Evolutionary conservation across 2,888 invertebrate genomes (phyloP).

Genomic region (Melanchra persicariae): DNA sequence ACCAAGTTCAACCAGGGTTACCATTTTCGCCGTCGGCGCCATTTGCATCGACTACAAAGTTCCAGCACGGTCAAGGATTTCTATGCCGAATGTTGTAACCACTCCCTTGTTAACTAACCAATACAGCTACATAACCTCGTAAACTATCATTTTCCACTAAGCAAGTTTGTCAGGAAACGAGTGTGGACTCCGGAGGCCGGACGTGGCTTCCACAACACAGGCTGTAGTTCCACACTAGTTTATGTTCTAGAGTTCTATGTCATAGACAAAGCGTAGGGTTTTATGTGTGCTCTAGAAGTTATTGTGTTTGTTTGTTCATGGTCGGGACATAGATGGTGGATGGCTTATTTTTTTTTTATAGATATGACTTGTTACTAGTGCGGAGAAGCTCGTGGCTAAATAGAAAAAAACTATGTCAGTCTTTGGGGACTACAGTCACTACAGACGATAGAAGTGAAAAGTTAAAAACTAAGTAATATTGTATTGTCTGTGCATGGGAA

Average conservation of each 20-base stretch:
- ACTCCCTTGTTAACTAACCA: background rate
- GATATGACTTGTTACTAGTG: background rate
- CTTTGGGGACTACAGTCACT: too few relatives aligned
- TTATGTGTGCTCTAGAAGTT: slow-evolving; percentile 37
- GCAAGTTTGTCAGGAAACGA: slow-evolving; percentile 41
- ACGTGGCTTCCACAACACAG: slow-evolving; percentile 31
- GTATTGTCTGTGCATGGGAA: too few relatives aligned
- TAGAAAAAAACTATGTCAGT: too few relatives aligned
- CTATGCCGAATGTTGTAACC: background rate
- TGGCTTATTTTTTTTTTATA: background rate
- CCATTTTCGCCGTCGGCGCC: too few relatives aligned
- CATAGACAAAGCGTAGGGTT: slow-evolving; percentile 41
- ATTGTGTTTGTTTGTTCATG: slow-evolving; percentile 32
- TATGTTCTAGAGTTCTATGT: slow-evolving; percentile 16
- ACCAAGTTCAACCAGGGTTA: too few relatives aligned
- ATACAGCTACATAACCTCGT: background rate
- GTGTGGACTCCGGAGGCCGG: slow-evolving; percentile 40
- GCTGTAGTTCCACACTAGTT: slow-evolving; percentile 26
- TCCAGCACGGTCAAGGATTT: background rate
- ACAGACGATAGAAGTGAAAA: too few relatives aligned
- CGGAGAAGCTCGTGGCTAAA: background rate
- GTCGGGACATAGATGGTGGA: slow-evolving; percentile 14
- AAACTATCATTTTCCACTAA: slow-evolving; percentile 33
- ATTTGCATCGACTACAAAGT: background rate
- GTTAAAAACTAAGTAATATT: too few relatives aligned